A percentile compares a stretch with the other conserved stretches of the same genome.
phyloP scores from a whole-genome alignment of 2,113 vertebrate genomes.

The Seriola rivoliana region DNA sequence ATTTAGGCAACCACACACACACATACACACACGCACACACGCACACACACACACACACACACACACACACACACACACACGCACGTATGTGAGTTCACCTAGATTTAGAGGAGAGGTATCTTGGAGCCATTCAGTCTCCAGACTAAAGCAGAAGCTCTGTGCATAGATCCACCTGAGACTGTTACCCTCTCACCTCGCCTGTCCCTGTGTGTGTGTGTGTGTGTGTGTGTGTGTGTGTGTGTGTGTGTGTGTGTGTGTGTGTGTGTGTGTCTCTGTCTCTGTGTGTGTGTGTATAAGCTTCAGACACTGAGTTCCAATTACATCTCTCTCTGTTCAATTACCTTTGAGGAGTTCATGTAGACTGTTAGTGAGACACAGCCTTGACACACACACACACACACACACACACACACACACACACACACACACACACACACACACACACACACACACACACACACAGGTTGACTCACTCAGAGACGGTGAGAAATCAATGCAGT shows the following conservation, averaged over 20 bases:
- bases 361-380: conserved; percentile 26
- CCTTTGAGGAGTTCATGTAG: conserved; percentile 55
- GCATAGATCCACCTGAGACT: conserved; percentile 32
- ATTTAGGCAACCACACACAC: background rate
- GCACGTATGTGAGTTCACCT: background rate
- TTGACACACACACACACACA: background rate
- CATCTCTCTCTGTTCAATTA: conserved; percentile 59
- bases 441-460: conserved; percentile 22
- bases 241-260: background rate
- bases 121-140: conserved; percentile 32
- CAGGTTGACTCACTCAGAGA: conserved; percentile 14
- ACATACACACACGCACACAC: background rate
- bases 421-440: conserved; percentile 32
- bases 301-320: conserved; percentile 48
- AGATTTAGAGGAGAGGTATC: conserved; percentile 18
- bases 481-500: conserved; percentile 54
- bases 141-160: conserved; percentile 37
- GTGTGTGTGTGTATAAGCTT: background rate
- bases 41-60: background rate
- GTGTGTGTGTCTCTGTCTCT: background rate
- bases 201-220: background rate
- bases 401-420: background rate
- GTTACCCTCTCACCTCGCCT: conserved; percentile 12
- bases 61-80: background rate
- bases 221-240: conserved; percentile 14